A percentile compares a stretch with the other conserved stretches of the same genome.
phyloP scores from a whole-genome alignment of 2,113 vertebrate genomes.

The Cettia cetti region DNA sequence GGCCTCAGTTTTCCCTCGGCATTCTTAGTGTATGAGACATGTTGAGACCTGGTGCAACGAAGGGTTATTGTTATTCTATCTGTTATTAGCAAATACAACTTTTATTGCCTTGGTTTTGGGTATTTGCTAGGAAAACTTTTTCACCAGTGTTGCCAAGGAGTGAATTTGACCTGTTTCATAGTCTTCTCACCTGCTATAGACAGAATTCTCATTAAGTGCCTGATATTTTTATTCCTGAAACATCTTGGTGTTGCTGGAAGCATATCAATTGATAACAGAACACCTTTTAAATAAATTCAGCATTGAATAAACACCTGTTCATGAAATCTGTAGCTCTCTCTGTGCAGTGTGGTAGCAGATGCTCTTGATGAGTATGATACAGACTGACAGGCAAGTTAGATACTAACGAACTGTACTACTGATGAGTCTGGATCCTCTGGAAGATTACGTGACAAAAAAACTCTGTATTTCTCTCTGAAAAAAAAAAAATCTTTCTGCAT shows the following conservation, averaged over 20 bases:
- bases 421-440: neutral
- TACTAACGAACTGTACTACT: neutral
- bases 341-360: constrained; percentile 22
- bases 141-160: neutral
- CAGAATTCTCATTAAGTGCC: neutral
- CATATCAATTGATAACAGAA: constrained; percentile 16
- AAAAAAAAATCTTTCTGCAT: neutral
- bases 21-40: neutral
- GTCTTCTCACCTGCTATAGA: neutral
- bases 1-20: neutral
- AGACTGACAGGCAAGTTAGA: constrained; percentile 6
- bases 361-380: constrained; percentile 19
- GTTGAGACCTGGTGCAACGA: neutral
- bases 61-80: neutral
- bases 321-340: constrained; percentile 5
- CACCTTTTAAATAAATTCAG: constrained; percentile 35
- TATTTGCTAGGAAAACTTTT: neutral
- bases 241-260: neutral
- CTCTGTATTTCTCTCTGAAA: neutral
- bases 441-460: neutral
- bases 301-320: constrained; percentile 52
- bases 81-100: neutral
- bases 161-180: neutral
- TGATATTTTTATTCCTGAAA: constrained; percentile 36
- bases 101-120: neutral